These are phyloP conservation scores for Babyrousa celebensis DNA, from an alignment of 2,797 vertebrate species.

Conservation along the genomic window DNA sequence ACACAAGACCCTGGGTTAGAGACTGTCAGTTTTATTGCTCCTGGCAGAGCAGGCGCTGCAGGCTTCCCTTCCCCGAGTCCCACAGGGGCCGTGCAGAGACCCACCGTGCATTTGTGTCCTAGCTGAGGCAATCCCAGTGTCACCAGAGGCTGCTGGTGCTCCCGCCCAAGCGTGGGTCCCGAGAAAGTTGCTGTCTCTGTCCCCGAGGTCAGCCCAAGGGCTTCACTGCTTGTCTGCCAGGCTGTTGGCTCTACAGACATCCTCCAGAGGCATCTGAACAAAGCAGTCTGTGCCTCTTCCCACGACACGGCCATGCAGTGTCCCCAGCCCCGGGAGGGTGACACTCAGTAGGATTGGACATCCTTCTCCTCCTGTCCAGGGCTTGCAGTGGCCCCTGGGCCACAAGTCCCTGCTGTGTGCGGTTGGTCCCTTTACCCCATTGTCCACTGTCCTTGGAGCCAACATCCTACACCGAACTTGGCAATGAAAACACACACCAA, in stretches of 20 bases:
- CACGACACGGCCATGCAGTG: accelerated
- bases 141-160: neutral
- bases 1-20: too few relatives aligned
- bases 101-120: neutral
- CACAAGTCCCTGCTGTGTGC: accelerated
- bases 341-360: neutral
- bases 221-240: neutral
- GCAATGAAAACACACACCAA: neutral
- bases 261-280: too few relatives aligned
- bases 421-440: too few relatives aligned
- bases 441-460: too few relatives aligned
- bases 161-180: neutral
- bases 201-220: accelerated
- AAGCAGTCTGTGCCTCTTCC: neutral
- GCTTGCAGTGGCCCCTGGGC: too few relatives aligned
- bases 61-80: neutral
- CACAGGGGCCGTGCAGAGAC: neutral
- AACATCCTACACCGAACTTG: neutral
- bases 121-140: neutral
- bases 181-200: neutral
- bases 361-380: too few relatives aligned
- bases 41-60: too few relatives aligned
- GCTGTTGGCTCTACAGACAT: neutral
- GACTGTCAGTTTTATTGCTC: too few relatives aligned
- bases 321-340: neutral